A percentile compares a stretch with the other conserved stretches of the same genome.
phyloP scores from a whole-genome alignment of 2,113 vertebrate species.

The Seriola rivoliana region DNA sequence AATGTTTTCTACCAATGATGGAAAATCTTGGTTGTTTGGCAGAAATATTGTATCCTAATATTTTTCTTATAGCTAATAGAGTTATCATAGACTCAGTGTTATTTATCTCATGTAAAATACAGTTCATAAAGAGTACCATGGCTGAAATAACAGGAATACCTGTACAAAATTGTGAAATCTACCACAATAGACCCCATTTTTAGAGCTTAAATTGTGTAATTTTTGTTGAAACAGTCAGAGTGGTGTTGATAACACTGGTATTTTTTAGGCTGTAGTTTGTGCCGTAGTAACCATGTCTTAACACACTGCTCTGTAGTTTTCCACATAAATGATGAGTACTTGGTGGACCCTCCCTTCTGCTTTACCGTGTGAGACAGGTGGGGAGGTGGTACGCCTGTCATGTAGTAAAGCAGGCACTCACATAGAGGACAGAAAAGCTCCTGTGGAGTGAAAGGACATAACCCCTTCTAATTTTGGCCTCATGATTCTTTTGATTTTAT shows the following conservation, averaged over 20 bases:
- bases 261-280: neutral
- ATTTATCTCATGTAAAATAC: neutral
- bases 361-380: neutral
- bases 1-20: no score
- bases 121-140: neutral
- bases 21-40: neutral
- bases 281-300: no score
- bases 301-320: neutral
- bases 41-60: neutral
- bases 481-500: neutral
- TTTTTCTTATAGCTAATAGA: neutral
- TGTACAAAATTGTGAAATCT: neutral
- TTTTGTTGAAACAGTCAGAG: neutral
- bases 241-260: neutral
- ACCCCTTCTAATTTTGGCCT: neutral
- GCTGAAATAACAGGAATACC: neutral
- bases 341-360: neutral
- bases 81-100: neutral
- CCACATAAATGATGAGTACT: no score
- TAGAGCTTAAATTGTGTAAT: neutral
- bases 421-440: neutral
- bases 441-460: neutral
- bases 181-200: neutral
- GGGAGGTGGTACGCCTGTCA: neutral
- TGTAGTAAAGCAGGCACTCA: neutral